Conservation (phyloP, 2,797 vertebrate genomes). For the Petrocephalus sullivani region DNA sequence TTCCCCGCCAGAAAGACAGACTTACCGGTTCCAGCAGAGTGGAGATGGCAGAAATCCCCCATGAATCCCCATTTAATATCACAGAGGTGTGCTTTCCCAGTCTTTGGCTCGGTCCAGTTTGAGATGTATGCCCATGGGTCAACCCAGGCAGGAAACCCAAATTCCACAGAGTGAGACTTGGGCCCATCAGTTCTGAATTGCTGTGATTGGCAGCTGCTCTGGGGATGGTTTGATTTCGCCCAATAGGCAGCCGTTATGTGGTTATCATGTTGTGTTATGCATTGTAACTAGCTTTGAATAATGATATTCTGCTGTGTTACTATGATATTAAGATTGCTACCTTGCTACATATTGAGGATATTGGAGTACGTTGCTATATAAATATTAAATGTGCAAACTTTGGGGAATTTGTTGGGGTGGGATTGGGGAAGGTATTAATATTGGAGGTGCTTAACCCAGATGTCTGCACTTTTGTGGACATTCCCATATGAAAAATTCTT, state of each 20-base stretch:
- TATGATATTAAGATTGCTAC: too few species aligned
- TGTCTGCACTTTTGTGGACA: neutral
- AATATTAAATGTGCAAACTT: neutral
- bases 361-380: too few species aligned
- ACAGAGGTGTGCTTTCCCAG: neutral
- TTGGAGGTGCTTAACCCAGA: neutral
- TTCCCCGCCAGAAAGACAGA: neutral
- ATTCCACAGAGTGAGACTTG: too few species aligned
- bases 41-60: neutral
- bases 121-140: neutral
- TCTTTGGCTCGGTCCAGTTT: neutral
- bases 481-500: neutral
- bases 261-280: too few species aligned
- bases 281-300: too few species aligned
- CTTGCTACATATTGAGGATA: too few species aligned
- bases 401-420: neutral
- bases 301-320: too few species aligned
- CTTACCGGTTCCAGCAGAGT: neutral
- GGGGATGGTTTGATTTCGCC: too few species aligned
- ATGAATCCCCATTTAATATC: neutral
- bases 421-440: neutral
- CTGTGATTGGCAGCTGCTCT: too few species aligned
- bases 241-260: too few species aligned
- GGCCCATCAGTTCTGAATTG: too few species aligned
- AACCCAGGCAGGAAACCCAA: too few species aligned